A percentile compares a stretch with the other conserved stretches of the same genome.
Conservation (phyloP, 2,797 vertebrate genomes). For the Sebastolobus altivelis region DNA sequence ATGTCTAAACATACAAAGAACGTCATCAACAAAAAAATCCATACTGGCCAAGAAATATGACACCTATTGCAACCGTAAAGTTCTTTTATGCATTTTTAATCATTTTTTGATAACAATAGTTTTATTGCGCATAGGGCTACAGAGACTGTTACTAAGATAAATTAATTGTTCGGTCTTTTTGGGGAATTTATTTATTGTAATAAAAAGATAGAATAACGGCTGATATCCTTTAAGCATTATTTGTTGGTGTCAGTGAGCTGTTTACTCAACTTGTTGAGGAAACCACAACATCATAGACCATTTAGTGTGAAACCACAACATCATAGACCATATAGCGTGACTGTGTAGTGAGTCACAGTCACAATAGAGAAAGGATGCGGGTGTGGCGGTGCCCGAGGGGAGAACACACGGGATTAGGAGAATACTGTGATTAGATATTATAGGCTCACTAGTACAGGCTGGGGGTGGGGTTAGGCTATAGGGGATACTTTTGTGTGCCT, state of each 20-base stretch:
- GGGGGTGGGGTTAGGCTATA: not conserved
- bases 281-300: conserved; percentile 11
- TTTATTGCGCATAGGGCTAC: not conserved
- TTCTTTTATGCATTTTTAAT: not conserved
- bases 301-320: not conserved
- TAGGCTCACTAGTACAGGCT: not conserved
- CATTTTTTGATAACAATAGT: not conserved
- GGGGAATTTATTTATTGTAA: not conserved
- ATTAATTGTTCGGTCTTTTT: not conserved
- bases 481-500: not conserved
- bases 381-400: not conserved
- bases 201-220: not conserved
- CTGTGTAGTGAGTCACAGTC: not conserved
- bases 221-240: too few relatives aligned
- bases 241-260: not conserved
- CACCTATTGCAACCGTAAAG: not conserved
- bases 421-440: not conserved
- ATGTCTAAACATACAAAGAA: not conserved
- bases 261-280: not conserved
- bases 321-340: conserved; percentile 2
- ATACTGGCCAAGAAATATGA: not conserved
- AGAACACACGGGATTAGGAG: not conserved
- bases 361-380: not conserved
- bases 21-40: not conserved
- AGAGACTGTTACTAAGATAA: not conserved